Evolutionary conservation across 30 jellyfish, hydroid and myxozoan species (phyloP), one percentile per base, ranked within the genome.

Genomic region (Cassiopea andromeda): DNA sequence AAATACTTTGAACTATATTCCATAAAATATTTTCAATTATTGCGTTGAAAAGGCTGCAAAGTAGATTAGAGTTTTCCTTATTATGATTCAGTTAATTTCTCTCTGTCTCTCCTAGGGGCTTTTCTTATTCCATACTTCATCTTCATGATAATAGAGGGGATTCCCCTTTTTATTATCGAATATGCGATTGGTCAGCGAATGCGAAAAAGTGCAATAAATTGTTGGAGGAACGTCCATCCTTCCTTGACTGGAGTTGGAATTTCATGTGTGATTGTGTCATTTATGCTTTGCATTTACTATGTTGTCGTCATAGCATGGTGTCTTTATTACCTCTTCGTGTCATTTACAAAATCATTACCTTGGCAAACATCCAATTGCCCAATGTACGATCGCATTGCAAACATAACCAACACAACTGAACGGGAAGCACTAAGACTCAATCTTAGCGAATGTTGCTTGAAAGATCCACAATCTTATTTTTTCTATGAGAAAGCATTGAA

Each of bases 111-210:
- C n/a, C n/a, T n/a, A 94, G 98, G 98, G 70, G 97, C 97, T 7
- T 94, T 94, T 80, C 92, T 94, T 19, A 90, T 94, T 57, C 98
- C 98, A 38, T 94, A 88, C 61, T 80, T 94, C 89, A 94, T 86
- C 81, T 91, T 94, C 92, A 94, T 94, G 98, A 64, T 94, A 77
- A 94, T 94, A 75, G 98, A 94, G 84, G 98, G 98, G 38, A 88
- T 94, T 48, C 98, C 98, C 4, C 87, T 94, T 16, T 94, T 94
- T 85, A 90, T 91, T 81, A 90, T 94, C 74, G 98, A 94, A 90
- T 94, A 60, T 82, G 97, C 97, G 70, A 80, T 94, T 66, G 98
- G 98, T 38, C 98, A 94, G 58, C 83, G 98, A 15, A 91, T 94
- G 90, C 89, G 93, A 54, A 74, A 91, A 57, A 88, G 97, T 82